These are phyloP conservation scores for Hypsibius dujardini DNA, from an alignment of 1,140 invertebrate genomes.

Conservation along the genomic window DNA sequence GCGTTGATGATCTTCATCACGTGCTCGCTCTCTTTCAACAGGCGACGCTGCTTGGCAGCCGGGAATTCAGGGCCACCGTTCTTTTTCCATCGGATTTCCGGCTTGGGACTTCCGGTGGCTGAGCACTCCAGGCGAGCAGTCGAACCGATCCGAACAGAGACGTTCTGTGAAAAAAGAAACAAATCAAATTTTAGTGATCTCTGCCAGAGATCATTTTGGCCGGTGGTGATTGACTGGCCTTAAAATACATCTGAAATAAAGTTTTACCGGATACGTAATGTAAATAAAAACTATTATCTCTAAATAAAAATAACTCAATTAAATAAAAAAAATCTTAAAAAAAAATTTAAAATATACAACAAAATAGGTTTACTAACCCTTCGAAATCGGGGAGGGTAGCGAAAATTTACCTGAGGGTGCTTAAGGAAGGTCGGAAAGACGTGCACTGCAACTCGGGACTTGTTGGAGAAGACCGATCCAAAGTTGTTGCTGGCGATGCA, in stretches of 20 bases:
- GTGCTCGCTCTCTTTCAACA: conserved; percentile 46
- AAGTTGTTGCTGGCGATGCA: conserved; percentile 6
- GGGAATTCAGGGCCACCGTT: conserved; percentile 41
- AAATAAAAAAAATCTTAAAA: too few relatives aligned
- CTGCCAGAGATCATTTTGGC: too few relatives aligned
- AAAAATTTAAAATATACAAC: too few relatives aligned
- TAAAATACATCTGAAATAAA: too few relatives aligned
- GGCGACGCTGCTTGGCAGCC: not conserved
- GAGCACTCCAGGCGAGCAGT: conserved; percentile 39
- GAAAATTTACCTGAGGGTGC: not conserved
- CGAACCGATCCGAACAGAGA: not conserved
- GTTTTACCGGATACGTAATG: too few relatives aligned
- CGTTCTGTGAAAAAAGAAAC: not conserved
- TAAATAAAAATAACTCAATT: too few relatives aligned
- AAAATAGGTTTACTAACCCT: too few relatives aligned
- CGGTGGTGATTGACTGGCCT: too few relatives aligned
- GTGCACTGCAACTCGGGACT: not conserved
- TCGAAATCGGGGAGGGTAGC: too few relatives aligned
- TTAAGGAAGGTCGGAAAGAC: not conserved
- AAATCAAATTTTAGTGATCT: too few relatives aligned
- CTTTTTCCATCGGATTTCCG: conserved; percentile 66
- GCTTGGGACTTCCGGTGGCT: conserved; percentile 63
- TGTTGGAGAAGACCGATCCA: not conserved
- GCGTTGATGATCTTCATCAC: conserved; percentile 59
- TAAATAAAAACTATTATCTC: too few relatives aligned